Evolutionary conservation across 2,888 invertebrate genomes (phyloP), one percentile per base, ranked within the genome.

Genomic region (Clepsis dumicolana): DNA sequence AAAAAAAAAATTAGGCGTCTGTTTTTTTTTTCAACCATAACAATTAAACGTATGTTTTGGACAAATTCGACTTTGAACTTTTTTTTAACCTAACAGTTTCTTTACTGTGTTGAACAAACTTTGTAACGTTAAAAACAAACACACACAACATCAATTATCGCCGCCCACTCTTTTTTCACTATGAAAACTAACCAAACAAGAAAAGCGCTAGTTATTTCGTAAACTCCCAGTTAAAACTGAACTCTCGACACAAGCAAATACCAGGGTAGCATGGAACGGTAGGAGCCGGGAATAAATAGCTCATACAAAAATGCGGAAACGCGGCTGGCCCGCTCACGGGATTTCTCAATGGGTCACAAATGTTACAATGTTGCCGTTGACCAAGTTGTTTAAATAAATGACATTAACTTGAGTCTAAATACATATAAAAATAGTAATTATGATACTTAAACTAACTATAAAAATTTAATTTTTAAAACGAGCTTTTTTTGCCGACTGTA

Each of bases 261-360:
- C 54, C 29, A 54, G 54, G 54, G 10, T 54, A n/a, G 54, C 54
- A 54, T 54, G 16, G n/a, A 29, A 14, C 16, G 29, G 8, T 25
- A 53, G 53, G 53, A 25, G n/a, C 1, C 53, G n/a, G 53, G 53
- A 53, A 53, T 53, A 29, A 21, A 48, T 41, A 41, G 41, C 41
- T 16, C 41, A 18, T 29, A 54, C 54, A 54, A 54, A 54, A 54
- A 54, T 54, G 54, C 54, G 54, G 54, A 54, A 29, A 27, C 10
- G 54, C 29, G 54, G 29, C 18, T 29, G 25, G 29, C 12, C 3
- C 35, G 54, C 29, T 29, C n/a, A 14, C 27, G 21, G 27, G 52
- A 32, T 54, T 54, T 29, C 54, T 12, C 54, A 54, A 54, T 29
- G 18, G 21, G 18, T 48, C 21, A 16, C n/a, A 18, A 18, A 10